Evolutionary conservation across 1,140 invertebrate genomes (phyloP), one percentile per base, ranked within the genome.

Genomic region (Tigriopus japonicus): DNA sequence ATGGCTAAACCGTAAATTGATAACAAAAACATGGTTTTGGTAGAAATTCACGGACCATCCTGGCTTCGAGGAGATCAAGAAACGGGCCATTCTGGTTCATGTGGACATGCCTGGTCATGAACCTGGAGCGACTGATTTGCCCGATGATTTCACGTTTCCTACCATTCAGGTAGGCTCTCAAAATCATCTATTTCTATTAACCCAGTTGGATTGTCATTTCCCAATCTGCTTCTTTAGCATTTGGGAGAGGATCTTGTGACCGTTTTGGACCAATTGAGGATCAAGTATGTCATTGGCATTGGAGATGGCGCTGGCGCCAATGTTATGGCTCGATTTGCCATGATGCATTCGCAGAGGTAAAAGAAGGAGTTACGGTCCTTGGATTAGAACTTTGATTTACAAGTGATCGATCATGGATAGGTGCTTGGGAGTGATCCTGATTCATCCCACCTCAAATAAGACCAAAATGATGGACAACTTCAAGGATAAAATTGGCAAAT

Each of bases 241-340:
- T 73, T 92, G 42, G 86, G 85, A 40, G 87, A 89, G 71, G 86
- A 88, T 69, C 70, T 92, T 54, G 80, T 86, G 9, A 81, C 80
- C 35, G 82, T 90, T 10, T 71, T 90, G 67, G 85, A 90, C 69
- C 82, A 87, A 66, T 73, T 91, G 12, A 84, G 81, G 64, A 77
- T 84, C 6, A 80, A 80, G 62, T 82, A 82, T 69, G 85, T 86
- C 1, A 83, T 92, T 52, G 84, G 85, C 6, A 72, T 92, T 17
- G 88, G 88, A 13, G 88, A 90, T 72, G 88, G 88, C 6, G 87
- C 87, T 6, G 88, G 88, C 1, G 86, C 87, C 21, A 92, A 91
- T 72, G 84, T 89, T 54, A 72, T 90, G n/a, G 83, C 85, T 10
- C 78, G 87, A 49, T 91, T 89, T 71, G 87, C 85, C 1, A 73